These are phyloP conservation scores for Cinclus mexicanus DNA, from an alignment of 2,113 vertebrate genomes.

Conservation along the genomic window DNA sequence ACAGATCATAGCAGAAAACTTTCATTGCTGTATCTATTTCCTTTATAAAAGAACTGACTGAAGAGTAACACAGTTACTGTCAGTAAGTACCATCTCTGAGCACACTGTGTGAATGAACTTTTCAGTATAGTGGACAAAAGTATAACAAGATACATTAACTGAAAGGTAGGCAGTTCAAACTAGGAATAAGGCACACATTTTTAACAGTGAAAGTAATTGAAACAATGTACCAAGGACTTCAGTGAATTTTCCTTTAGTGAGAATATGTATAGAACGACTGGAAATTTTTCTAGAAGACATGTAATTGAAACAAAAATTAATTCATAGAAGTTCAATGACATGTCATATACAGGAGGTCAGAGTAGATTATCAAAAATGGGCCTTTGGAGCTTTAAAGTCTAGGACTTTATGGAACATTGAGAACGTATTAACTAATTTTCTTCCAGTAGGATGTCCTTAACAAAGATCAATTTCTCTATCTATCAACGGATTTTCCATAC, in stretches of 20 bases:
- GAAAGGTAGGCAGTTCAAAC: background rate
- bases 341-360: background rate
- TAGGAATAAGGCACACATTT: background rate
- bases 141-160: background rate
- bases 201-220: background rate
- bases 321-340: background rate
- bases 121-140: background rate
- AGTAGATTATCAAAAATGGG: slow-evolving; percentile 24
- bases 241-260: background rate
- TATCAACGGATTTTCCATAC: slow-evolving; percentile 13
- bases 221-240: slow-evolving; percentile 11
- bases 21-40: background rate
- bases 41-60: background rate
- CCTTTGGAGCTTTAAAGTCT: background rate
- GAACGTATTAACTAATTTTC: slow-evolving; percentile 32
- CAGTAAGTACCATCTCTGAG: background rate
- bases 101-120: background rate
- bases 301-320: slow-evolving; percentile 17
- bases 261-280: background rate
- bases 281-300: background rate
- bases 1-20: background rate
- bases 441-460: background rate
- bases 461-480: slow-evolving; percentile 1
- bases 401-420: background rate
- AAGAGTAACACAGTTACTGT: background rate